Conservation (phyloP, 2,888 invertebrate species). For the Lasioglossum zephyrum region DNA sequence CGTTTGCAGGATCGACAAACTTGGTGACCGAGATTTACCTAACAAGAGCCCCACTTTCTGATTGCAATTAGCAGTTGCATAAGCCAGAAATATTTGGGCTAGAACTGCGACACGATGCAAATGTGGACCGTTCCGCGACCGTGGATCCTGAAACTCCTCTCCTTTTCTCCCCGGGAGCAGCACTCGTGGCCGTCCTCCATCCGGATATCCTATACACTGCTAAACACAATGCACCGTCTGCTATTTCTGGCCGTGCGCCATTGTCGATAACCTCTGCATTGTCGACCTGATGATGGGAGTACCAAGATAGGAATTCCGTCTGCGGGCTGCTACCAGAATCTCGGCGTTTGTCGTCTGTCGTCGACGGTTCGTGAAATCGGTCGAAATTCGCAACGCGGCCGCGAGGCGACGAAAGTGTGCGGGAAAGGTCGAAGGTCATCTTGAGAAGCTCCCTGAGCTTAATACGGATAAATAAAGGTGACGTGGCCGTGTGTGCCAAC, state of each 20-base stretch:
- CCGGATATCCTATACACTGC: constrained; percentile 75
- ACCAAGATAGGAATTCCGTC: constrained; percentile 65
- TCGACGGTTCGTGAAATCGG: constrained; percentile 17
- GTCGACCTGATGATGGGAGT: constrained; percentile 70
- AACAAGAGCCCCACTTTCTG: constrained; percentile 42
- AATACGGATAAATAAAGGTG: constrained; percentile 24
- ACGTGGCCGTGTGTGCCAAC: constrained; percentile 1
- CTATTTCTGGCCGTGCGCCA: constrained; percentile 79
- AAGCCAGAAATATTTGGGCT: constrained; percentile 56
- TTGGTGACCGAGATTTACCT: constrained; percentile 36
- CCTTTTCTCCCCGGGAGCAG: constrained; percentile 20
- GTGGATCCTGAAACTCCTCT: constrained; percentile 32
- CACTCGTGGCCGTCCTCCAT: constrained; percentile 58
- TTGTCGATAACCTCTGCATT: constrained; percentile 80
- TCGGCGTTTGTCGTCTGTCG: constrained; percentile 48
- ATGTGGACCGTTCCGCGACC: constrained; percentile 41
- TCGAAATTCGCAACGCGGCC: background rate
- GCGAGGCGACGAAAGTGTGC: constrained; percentile 8
- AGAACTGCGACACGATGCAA: constrained; percentile 52
- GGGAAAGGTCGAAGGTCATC: constrained; percentile 61
- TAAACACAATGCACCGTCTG: constrained; percentile 80
- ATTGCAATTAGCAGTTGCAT: constrained; percentile 57
- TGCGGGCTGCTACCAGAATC: constrained; percentile 49
- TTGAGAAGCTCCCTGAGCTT: constrained; percentile 28
- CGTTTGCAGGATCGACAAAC: background rate